A percentile compares a stretch with the other conserved stretches of the same genome.
These are phyloP conservation scores for Heloderma charlesbogerti DNA, from an alignment of 2,113 vertebrate genomes.

Conservation along the genomic window DNA sequence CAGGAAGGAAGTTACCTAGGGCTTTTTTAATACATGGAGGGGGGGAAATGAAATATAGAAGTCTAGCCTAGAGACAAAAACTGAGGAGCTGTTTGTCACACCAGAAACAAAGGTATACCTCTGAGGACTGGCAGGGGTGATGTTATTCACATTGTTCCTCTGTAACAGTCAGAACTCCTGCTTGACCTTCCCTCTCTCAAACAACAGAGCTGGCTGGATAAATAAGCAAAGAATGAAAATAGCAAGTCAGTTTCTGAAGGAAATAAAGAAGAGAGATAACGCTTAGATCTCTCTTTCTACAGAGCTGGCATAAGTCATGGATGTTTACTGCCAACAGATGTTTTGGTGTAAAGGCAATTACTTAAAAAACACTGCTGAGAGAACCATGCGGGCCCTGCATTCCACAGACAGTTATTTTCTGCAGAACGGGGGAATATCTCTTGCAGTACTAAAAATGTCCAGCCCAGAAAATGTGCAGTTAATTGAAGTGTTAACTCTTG, in stretches of 20 bases:
- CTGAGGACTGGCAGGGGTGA: conserved; percentile 45
- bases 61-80: conserved; percentile 63
- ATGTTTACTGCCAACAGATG: conserved; percentile 56
- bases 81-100: conserved; percentile 63
- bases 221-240: conserved; percentile 34
- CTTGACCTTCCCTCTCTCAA: conserved; percentile 51
- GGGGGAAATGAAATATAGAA: conserved; percentile 62
- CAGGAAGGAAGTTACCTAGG: conserved; percentile 68
- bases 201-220: conserved; percentile 41
- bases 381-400: conserved; percentile 42
- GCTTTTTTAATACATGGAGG: conserved; percentile 20
- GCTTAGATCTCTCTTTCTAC: conserved; percentile 24
- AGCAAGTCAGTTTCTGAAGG: not conserved
- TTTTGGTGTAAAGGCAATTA: conserved; percentile 39
- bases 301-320: not conserved
- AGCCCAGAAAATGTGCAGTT: conserved; percentile 27
- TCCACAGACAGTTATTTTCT: conserved; percentile 55
- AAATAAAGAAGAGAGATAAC: conserved; percentile 34
- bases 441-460: conserved; percentile 23
- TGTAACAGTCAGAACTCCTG: conserved; percentile 56
- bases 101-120: conserved; percentile 60
- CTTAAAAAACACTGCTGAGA: conserved; percentile 50
- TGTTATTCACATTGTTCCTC: conserved; percentile 51
- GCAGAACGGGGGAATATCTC: conserved; percentile 24
- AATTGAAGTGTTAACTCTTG: conserved; percentile 32